phyloP scores from a whole-genome alignment of 2,888 invertebrate species.

The Parasteatoda lunata region DNA sequence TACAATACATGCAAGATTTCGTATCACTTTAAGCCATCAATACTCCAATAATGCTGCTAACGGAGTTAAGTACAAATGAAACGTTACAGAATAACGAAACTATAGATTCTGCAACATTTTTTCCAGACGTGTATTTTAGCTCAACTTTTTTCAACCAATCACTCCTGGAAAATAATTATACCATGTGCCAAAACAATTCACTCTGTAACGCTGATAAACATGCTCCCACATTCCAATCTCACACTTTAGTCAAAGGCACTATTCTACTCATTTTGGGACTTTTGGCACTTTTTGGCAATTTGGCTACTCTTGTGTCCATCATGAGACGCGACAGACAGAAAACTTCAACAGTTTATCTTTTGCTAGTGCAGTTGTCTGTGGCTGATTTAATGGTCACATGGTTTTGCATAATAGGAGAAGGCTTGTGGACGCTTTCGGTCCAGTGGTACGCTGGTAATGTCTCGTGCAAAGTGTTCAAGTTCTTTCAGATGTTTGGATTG shows the following conservation, averaged over 20 bases:
- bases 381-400: slow-evolving; percentile 88
- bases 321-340: slow-evolving; percentile 78
- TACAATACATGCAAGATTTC: too few relatives aligned
- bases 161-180: too few relatives aligned
- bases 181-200: background rate
- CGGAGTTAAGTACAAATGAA: too few relatives aligned
- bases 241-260: slow-evolving; percentile 81
- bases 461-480: slow-evolving; percentile 86
- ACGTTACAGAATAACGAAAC: too few relatives aligned
- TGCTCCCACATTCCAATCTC: slow-evolving; percentile 82
- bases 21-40: too few relatives aligned
- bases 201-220: background rate
- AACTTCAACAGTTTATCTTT: slow-evolving; percentile 78
- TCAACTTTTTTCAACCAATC: too few relatives aligned
- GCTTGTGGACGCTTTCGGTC: slow-evolving; percentile 84
- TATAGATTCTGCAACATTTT: too few relatives aligned
- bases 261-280: slow-evolving; percentile 82
- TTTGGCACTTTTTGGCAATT: slow-evolving; percentile 83
- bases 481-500: slow-evolving; percentile 86
- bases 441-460: slow-evolving; percentile 87
- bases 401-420: slow-evolving; percentile 87
- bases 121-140: too few relatives aligned
- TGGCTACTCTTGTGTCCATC: slow-evolving; percentile 85
- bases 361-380: slow-evolving; percentile 87
- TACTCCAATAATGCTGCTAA: too few relatives aligned